These are phyloP conservation scores for Hybos culiciformis DNA, from an alignment of 2,888 invertebrate species.

Conservation along the genomic window DNA sequence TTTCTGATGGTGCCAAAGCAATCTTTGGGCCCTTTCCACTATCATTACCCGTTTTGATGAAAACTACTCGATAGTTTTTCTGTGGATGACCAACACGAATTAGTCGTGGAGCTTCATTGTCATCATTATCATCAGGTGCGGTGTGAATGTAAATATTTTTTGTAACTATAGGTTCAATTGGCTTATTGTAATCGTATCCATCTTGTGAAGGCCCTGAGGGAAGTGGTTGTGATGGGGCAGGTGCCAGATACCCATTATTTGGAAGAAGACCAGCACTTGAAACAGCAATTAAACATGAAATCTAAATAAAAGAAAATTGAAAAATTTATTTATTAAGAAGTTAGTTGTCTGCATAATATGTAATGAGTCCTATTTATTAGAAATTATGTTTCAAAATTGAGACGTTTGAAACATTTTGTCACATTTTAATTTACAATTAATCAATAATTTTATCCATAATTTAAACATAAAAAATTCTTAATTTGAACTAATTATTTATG, in stretches of 20 bases:
- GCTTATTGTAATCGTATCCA: slow-evolving; percentile 1
- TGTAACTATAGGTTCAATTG: slow-evolving; percentile 14
- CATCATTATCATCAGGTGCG: slow-evolving; percentile 15
- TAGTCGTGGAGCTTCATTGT: slow-evolving; percentile 8
- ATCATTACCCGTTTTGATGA: slow-evolving; percentile 8
- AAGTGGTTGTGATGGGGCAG: background rate
- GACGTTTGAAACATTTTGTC: too few relatives aligned
- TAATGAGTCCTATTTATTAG: too few relatives aligned
- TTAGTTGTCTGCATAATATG: too few relatives aligned
- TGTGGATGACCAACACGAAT: slow-evolving; percentile 9
- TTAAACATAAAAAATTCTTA: too few relatives aligned
- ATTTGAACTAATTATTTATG: too few relatives aligned
- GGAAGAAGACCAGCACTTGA: background rate
- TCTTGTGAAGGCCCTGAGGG: background rate
- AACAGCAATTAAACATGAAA: background rate
- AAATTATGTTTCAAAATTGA: too few relatives aligned
- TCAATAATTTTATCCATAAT: too few relatives aligned
- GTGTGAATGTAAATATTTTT: slow-evolving; percentile 16
- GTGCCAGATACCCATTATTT: background rate
- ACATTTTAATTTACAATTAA: too few relatives aligned
- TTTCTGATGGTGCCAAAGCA: slow-evolving; percentile 9
- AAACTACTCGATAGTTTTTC: slow-evolving; percentile 8
- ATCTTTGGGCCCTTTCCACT: slow-evolving; percentile 3
- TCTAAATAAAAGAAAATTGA: background rate
- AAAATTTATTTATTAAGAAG: too few relatives aligned